phyloP scores from a whole-genome alignment of 2,113 vertebrate species.

The Lasiurus borealis region DNA sequence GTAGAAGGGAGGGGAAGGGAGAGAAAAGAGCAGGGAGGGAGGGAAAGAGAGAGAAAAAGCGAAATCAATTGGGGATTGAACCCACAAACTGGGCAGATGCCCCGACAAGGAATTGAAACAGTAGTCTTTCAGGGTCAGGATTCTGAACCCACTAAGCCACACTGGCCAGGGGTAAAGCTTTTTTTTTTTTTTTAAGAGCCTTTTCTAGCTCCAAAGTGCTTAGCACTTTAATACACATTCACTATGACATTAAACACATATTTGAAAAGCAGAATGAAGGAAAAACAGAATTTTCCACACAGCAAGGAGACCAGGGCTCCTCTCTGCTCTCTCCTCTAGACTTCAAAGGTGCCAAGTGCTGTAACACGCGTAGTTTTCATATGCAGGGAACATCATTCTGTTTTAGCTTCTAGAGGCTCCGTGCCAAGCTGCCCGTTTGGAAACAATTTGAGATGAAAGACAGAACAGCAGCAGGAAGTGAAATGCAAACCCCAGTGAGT shows the following conservation, averaged over 20 bases:
- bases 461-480: slow-evolving; percentile 36
- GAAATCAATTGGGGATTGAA: not conserved
- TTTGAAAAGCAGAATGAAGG: slow-evolving; percentile 26
- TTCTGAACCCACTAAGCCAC: not conserved
- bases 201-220: not conserved
- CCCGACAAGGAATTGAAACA: not conserved
- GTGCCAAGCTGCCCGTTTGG: not conserved
- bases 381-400: not conserved
- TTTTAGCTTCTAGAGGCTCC: not conserved
- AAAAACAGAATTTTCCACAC: slow-evolving; percentile 2
- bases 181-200: not conserved
- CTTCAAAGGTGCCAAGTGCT: not conserved
- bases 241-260: not conserved
- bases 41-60: not conserved
- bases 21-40: too few relatives aligned
- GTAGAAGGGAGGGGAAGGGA: not conserved
- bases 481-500: slow-evolving; percentile 46
- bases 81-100: not conserved
- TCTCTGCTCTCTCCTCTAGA: not conserved
- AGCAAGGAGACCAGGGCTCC: not conserved
- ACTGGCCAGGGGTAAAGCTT: not conserved
- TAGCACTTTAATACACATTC: not conserved
- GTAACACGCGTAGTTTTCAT: not conserved
- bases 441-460: slow-evolving; percentile 60
- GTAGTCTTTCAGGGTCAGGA: not conserved